phyloP scores from a whole-genome alignment of 2,797 vertebrate species.

The Coranthus polyacanthus region DNA sequence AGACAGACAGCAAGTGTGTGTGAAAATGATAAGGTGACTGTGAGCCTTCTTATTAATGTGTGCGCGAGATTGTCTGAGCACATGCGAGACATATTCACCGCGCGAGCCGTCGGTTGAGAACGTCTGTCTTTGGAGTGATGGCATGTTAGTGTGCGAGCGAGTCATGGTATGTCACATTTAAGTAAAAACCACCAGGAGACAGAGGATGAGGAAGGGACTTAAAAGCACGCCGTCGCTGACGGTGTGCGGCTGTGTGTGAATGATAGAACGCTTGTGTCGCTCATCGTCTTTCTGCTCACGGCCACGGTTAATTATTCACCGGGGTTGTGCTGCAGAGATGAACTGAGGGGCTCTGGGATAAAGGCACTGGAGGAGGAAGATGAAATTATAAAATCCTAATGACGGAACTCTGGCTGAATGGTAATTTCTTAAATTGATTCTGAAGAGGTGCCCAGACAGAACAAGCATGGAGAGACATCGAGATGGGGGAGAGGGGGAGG shows the following conservation, averaged over 20 bases:
- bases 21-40: constrained; percentile 35
- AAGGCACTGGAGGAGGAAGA: constrained; percentile 83
- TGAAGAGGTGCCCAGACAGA: constrained; percentile 82
- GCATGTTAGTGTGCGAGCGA: constrained; percentile 30
- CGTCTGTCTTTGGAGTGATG: constrained; percentile 11
- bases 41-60: constrained; percentile 10
- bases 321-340: constrained; percentile 80
- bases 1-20: constrained; percentile 50
- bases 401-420: constrained; percentile 82
- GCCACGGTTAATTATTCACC: constrained; percentile 82
- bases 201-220: constrained; percentile 38
- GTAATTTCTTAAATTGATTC: constrained; percentile 86
- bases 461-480: constrained; percentile 54
- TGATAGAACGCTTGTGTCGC: constrained; percentile 65
- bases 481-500: constrained; percentile 28
- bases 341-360: constrained; percentile 80
- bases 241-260: constrained; percentile 63
- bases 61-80: neutral
- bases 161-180: constrained; percentile 50
- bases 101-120: constrained; percentile 13
- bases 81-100: neutral
- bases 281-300: constrained; percentile 82
- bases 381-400: constrained; percentile 87
- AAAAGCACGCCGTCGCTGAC: constrained; percentile 41
- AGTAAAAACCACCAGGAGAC: constrained; percentile 35